Conservation (phyloP, 2,797 vertebrate species). For the Xyrichtys novacula region DNA sequence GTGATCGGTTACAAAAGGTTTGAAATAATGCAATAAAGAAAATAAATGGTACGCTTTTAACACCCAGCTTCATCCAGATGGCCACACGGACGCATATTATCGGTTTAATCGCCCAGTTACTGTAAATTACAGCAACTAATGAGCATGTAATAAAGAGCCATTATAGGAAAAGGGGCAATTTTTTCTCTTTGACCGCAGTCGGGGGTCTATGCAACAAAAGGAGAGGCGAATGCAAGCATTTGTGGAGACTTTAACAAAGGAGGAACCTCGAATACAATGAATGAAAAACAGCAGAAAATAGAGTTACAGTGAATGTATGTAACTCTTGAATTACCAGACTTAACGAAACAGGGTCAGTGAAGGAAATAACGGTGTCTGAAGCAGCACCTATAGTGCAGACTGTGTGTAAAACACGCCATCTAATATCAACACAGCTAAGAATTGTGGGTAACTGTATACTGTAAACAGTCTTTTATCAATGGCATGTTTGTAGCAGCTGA, state of each 20-base stretch:
- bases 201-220: neutral
- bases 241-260: slow-evolving; percentile 1
- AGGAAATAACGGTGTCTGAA: neutral
- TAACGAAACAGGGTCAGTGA: neutral
- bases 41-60: neutral
- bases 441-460: slow-evolving; percentile 69
- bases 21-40: neutral
- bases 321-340: neutral
- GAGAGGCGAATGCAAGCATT: neutral
- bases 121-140: slow-evolving; percentile 9
- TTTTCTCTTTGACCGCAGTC: neutral
- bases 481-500: slow-evolving; percentile 69
- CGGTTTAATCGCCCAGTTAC: neutral
- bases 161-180: neutral
- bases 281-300: neutral
- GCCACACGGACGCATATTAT: neutral
- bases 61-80: slow-evolving; percentile 4
- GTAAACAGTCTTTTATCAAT: slow-evolving; percentile 72
- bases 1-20: too few species aligned
- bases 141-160: neutral
- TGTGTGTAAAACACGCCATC: slow-evolving; percentile 42
- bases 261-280: neutral
- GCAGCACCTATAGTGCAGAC: slow-evolving; percentile 21
- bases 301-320: neutral
- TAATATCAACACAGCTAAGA: slow-evolving; percentile 44